phyloP scores from a whole-genome alignment of 2,797 vertebrate species.

The Poeciliopsis paucimaculata region DNA sequence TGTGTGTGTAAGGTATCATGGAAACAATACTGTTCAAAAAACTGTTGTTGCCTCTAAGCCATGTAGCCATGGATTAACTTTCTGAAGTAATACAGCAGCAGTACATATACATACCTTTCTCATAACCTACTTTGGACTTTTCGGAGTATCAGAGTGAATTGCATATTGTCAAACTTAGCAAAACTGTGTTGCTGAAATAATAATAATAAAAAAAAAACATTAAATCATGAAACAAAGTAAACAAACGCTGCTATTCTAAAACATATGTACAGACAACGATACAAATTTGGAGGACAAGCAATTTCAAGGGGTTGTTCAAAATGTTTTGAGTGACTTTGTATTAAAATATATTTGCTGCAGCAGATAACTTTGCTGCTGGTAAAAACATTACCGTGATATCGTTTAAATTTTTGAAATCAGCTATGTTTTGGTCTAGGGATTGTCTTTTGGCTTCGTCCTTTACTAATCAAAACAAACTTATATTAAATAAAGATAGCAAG shows the following conservation, averaged over 20 bases:
- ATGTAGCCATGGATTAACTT: slow-evolving; percentile 62
- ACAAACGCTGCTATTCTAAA: background rate
- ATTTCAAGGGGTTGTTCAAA: background rate
- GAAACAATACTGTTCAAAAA: slow-evolving; percentile 63
- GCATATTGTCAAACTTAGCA: background rate
- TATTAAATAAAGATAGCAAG: background rate
- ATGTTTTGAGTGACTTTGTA: background rate
- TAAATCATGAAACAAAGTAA: background rate
- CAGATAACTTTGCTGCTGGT: background rate
- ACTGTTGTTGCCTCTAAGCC: slow-evolving; percentile 59
- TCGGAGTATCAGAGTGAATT: background rate
- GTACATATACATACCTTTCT: slow-evolving; percentile 57
- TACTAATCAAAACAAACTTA: background rate
- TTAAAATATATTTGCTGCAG: background rate
- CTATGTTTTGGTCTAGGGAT: background rate
- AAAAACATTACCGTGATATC: background rate
- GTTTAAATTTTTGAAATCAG: background rate
- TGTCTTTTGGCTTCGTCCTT: background rate
- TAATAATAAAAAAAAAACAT: background rate
- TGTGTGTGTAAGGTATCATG: slow-evolving; percentile 54
- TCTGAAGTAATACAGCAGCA: slow-evolving; percentile 53
- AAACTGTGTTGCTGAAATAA: background rate
- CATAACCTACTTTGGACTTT: slow-evolving; percentile 61
- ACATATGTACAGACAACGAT: background rate
- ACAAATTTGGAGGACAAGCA: background rate